Conservation (phyloP, 2,888 invertebrate species). For the Drosophila macrospina region DNA sequence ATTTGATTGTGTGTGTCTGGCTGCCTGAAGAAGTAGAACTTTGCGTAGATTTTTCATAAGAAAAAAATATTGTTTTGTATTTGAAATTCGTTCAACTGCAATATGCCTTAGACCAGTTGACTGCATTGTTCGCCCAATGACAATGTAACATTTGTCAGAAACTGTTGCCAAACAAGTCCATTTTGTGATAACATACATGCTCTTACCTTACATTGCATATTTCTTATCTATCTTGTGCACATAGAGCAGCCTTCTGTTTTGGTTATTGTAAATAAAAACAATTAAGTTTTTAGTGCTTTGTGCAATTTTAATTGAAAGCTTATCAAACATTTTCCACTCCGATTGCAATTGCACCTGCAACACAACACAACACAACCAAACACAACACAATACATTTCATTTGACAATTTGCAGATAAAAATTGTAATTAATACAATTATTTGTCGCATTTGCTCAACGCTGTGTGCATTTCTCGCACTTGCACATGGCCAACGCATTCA, state of each 20-base stretch:
- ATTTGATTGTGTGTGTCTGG: constrained; percentile 42
- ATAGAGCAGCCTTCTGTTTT: constrained; percentile 28
- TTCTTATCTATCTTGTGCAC: constrained; percentile 35
- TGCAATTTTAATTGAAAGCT: constrained; percentile 65
- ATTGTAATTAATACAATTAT: constrained; percentile 51
- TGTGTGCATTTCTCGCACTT: constrained; percentile 22
- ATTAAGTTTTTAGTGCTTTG: constrained; percentile 40
- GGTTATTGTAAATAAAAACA: constrained; percentile 42
- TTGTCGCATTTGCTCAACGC: constrained; percentile 23
- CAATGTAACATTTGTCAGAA: constrained; percentile 39
- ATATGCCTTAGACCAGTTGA: constrained; percentile 36
- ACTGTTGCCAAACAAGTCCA: neutral
- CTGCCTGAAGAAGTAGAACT: neutral
- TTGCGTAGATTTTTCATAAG: constrained; percentile 11
- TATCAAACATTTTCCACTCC: constrained; percentile 63
- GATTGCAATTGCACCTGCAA: constrained; percentile 9
- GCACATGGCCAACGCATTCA: constrained; percentile 6
- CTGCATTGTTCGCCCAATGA: constrained; percentile 46
- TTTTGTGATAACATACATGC: constrained; percentile 19
- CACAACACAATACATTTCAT: constrained; percentile 19
- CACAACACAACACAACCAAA: constrained; percentile 12
- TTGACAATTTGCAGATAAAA: constrained; percentile 39
- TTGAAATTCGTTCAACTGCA: constrained; percentile 35
- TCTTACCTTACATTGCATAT: constrained; percentile 6
- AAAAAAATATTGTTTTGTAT: constrained; percentile 38